These are phyloP conservation scores for Vidua chalybeata DNA, from an alignment of 2,113 vertebrate species.

Conservation along the genomic window DNA sequence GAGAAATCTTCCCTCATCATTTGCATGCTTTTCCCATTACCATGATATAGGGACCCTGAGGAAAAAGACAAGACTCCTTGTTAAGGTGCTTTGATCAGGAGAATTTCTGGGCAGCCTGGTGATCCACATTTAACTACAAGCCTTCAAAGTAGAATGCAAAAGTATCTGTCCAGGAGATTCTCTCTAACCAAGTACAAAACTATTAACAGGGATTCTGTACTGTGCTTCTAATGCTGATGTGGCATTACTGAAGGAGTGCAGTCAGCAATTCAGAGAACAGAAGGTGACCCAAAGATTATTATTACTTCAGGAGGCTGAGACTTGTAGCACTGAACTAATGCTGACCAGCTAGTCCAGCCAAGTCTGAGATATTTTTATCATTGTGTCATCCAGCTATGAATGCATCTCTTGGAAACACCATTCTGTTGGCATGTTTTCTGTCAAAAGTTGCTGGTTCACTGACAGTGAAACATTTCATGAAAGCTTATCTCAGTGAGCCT, in stretches of 20 bases:
- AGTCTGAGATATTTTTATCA: slow-evolving; percentile 7
- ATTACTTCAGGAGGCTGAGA: neutral
- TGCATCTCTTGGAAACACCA: neutral
- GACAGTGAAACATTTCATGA: slow-evolving; percentile 37
- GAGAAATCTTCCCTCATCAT: neutral
- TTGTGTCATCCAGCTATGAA: slow-evolving; percentile 11
- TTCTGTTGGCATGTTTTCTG: slow-evolving; percentile 33
- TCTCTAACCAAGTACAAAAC: neutral
- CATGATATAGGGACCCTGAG: neutral
- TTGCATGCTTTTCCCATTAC: neutral
- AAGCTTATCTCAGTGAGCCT: slow-evolving; percentile 33
- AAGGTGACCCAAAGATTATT: neutral
- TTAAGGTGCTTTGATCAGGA: neutral
- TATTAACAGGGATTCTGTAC: neutral
- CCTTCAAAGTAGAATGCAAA: neutral
- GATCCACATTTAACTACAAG: neutral
- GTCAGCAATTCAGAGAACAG: neutral
- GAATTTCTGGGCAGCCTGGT: neutral
- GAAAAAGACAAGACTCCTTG: neutral
- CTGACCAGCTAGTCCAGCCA: neutral
- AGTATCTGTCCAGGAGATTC: neutral
- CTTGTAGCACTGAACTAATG: neutral
- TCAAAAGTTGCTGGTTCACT: slow-evolving; percentile 45
- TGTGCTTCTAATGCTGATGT: neutral
- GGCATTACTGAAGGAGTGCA: neutral